These are phyloP conservation scores for Alaudala cheleensis DNA, from an alignment of 2,113 vertebrate species.

Conservation along the genomic window DNA sequence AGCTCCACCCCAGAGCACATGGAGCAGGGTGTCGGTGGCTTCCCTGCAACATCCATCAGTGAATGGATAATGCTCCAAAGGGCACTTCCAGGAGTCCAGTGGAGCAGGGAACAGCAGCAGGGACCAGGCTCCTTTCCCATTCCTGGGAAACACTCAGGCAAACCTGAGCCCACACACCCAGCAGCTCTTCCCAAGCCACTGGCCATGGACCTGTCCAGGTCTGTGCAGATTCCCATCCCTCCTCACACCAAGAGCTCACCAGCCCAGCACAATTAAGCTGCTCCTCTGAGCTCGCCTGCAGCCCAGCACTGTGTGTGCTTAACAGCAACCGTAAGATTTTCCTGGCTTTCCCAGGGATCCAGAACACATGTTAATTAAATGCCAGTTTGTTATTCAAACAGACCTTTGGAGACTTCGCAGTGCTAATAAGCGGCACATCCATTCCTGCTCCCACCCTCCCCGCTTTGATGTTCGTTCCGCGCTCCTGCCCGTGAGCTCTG, in stretches of 20 bases:
- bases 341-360: background rate
- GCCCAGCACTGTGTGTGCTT: background rate
- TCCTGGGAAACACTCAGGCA: background rate
- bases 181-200: background rate
- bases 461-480: rapidly evolving
- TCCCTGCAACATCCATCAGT: background rate
- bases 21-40: background rate
- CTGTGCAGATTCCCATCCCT: background rate
- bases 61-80: background rate
- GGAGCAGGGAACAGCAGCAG: background rate
- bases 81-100: rapidly evolving
- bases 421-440: background rate
- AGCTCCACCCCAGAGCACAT: rapidly evolving
- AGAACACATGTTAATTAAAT: background rate
- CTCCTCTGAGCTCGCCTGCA: background rate
- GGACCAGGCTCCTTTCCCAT: background rate
- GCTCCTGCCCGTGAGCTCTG: rapidly evolving
- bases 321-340: background rate
- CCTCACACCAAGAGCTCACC: background rate
- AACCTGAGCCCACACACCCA: background rate
- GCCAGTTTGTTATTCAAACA: background rate
- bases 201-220: background rate
- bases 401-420: background rate
- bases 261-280: background rate
- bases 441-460: background rate